Base-by-base conservation (phyloP, 2,113 vertebrate genomes). In the Prunella fulvescens region DNA sequence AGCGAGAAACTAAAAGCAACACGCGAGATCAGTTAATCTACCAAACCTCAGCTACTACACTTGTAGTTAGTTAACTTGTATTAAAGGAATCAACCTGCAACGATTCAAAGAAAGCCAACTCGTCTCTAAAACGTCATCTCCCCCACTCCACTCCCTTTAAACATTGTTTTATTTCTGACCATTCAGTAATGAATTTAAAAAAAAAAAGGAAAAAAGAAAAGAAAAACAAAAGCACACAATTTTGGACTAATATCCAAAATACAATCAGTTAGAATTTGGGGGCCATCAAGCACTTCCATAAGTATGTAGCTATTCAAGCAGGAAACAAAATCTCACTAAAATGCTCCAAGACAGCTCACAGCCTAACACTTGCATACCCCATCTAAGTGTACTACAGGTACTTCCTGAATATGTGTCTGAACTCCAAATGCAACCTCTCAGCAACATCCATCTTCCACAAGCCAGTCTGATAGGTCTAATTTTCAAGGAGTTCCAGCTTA, bases 161-260 rank as follows among this genome's bases (percentile, higher is more conserved):
- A 79, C 17, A 56, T 1, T 37, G 11, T 13, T 74, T 81, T 47
- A 8, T 40, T 93, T 81, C 56, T 76, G 23, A 58, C 10, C 3
- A 17, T 7, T 29, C 20, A 64, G 25, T 20, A 70, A 56, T 37
- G n/a, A 60, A 31, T 10, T 9, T 4, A 13, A 16, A 19, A 28
- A 47, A 14, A 23, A 29, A 24, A 3, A 35, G 16, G 11, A 6
- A 8, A 23, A 6, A 17, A 33, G 4, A 20, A 37, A 74, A 15
- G 1, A 1, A 10, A n/a, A 23, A 5, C 7, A 24, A 58, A 40
- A 9, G 4, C 3, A 4, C 1, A 1, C 35, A 0, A 0, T 17
- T 64, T 82, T 67, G 64, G 12, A 20, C 47, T 37, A 81, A 58
- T 15, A 71, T 2, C 14, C 12, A 37, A 88, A 78, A 81, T 13